A percentile compares a stretch with the other conserved stretches of the same genome.
These are phyloP conservation scores for Prolemur simus DNA, from an alignment of 2,113 vertebrate genomes.

Conservation along the genomic window DNA sequence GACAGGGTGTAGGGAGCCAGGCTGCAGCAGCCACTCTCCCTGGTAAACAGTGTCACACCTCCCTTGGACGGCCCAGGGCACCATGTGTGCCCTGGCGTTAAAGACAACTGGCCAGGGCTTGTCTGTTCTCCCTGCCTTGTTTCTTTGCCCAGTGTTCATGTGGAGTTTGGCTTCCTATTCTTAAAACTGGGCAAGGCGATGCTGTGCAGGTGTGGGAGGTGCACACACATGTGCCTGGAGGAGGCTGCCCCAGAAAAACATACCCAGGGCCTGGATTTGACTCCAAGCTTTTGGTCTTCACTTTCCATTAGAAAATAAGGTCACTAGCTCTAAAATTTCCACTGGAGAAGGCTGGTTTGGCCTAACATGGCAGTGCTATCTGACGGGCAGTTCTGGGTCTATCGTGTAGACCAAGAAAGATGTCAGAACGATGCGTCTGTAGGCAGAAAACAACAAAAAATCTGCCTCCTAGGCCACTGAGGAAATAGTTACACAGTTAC, in stretches of 20 bases:
- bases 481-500: not conserved
- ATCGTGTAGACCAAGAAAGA: not conserved
- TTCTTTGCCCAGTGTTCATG: slow-evolving; percentile 74
- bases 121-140: slow-evolving; percentile 77
- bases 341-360: not conserved
- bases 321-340: slow-evolving; percentile 22
- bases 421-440: not conserved
- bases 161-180: slow-evolving; percentile 68
- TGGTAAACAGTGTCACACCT: slow-evolving; percentile 87
- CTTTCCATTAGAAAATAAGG: slow-evolving; percentile 17
- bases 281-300: slow-evolving; percentile 5
- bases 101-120: slow-evolving; percentile 61
- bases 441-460: not conserved
- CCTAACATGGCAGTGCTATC: not conserved
- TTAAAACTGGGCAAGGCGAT: slow-evolving; percentile 32
- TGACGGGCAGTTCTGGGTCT: not conserved
- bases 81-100: slow-evolving; percentile 72
- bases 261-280: not conserved
- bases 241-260: slow-evolving; percentile 50
- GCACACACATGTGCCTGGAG: not conserved
- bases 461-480: not conserved
- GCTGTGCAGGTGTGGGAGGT: slow-evolving; percentile 1
- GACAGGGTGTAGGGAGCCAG: slow-evolving; percentile 81
- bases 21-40: slow-evolving; percentile 77
- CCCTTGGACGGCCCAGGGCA: slow-evolving; percentile 73